phyloP scores from a whole-genome alignment of 2,113 vertebrate species.

The Tonatia bakeri region DNA sequence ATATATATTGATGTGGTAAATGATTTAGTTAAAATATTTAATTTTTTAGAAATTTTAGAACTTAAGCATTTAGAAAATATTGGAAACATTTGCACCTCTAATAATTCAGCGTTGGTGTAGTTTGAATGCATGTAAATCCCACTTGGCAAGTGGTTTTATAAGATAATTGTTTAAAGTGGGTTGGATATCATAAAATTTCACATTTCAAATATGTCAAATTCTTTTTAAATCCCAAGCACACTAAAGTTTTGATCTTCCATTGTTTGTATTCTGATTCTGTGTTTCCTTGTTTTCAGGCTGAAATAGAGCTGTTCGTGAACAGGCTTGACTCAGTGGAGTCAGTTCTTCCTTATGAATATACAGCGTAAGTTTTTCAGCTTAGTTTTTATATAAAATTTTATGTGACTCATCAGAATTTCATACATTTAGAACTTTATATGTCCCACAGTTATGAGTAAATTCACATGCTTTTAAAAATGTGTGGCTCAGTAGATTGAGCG shows the following conservation, averaged over 20 bases:
- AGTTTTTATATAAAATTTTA: not conserved
- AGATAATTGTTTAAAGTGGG: not conserved
- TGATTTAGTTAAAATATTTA: conserved; percentile 19
- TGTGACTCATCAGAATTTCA: not conserved
- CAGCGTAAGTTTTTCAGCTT: conserved; percentile 86
- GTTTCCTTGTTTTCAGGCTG: conserved; percentile 82
- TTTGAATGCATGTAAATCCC: conserved; percentile 15
- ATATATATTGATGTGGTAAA: not conserved
- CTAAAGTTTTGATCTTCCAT: not conserved
- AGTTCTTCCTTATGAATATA: conserved; percentile 98
- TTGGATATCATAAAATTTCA: not conserved
- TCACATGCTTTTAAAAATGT: not conserved
- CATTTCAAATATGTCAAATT: not conserved
- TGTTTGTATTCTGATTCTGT: conserved; percentile 50
- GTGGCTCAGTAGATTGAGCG: too few species aligned
- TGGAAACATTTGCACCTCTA: not conserved
- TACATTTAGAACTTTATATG: conserved; percentile 42
- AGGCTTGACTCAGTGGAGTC: conserved; percentile 98
- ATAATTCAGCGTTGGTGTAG: not conserved
- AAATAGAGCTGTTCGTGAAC: conserved; percentile 95
- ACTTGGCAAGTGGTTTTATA: conserved; percentile 1
- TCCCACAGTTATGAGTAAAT: not conserved
- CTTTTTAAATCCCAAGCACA: not conserved
- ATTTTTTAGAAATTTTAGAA: conserved; percentile 16
- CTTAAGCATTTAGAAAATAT: conserved; percentile 17